Evolutionary conservation across 1,140 invertebrate genomes (phyloP).

Genomic region (Drosophila neocordata): DNA sequence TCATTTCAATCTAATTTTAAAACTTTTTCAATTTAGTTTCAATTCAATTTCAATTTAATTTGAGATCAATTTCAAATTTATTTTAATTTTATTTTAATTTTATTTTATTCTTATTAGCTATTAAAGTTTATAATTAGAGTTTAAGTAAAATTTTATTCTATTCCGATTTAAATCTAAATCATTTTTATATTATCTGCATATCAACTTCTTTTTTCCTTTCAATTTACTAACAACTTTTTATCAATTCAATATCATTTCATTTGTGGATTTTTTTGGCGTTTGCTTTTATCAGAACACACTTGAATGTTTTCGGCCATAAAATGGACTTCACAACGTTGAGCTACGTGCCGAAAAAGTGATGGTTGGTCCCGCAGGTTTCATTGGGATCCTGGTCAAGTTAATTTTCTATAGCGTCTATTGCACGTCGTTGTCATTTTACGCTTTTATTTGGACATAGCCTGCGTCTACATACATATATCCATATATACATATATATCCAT

Average conservation of each 20-base stretch:
- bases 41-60: too few relatives aligned
- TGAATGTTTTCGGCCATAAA: conserved; percentile 37
- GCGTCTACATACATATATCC: background rate
- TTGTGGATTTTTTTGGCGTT: background rate
- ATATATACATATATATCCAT: too few relatives aligned
- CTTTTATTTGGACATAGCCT: conserved; percentile 62
- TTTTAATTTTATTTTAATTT: too few relatives aligned
- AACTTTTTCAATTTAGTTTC: too few relatives aligned
- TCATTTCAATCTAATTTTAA: too few relatives aligned
- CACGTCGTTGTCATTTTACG: conserved; percentile 72
- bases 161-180: too few relatives aligned
- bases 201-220: too few relatives aligned
- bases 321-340: conserved; percentile 39
- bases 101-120: too few relatives aligned
- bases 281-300: background rate
- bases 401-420: conserved; percentile 70
- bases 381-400: conserved; percentile 59
- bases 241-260: background rate
- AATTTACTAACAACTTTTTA: background rate
- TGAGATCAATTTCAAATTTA: too few relatives aligned
- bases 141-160: too few relatives aligned
- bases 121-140: too few relatives aligned
- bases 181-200: too few relatives aligned
- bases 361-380: conserved; percentile 15
- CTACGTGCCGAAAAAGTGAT: conserved; percentile 59